Evolutionary conservation across 2,113 vertebrate species (phyloP).

Genomic region (Dicerorhinus sumatrensis): DNA sequence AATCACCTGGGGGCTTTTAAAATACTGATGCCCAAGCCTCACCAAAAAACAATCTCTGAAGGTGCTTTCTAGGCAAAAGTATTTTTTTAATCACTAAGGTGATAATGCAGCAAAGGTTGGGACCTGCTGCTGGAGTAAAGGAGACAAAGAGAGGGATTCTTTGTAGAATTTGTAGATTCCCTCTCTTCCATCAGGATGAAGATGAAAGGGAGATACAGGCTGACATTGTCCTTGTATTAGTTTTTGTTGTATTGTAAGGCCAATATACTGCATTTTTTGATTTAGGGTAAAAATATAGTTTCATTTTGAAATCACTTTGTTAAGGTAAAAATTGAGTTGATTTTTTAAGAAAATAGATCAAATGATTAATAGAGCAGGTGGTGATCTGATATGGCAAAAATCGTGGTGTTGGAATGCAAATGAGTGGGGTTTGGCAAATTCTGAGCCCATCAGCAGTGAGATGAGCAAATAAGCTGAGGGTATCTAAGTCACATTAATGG

Average conservation of each 20-base stretch:
- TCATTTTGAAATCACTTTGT: not conserved
- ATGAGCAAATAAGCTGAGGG: accelerated
- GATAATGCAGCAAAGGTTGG: not conserved
- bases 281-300: not conserved
- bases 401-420: too few species aligned
- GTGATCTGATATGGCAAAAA: not conserved
- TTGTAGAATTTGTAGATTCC: not conserved
- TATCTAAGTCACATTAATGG: not conserved
- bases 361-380: not conserved
- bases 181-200: not conserved
- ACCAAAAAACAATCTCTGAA: not conserved
- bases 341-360: not conserved
- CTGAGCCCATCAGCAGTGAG: not conserved
- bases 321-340: not conserved
- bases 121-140: not conserved
- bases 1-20: not conserved
- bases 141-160: not conserved
- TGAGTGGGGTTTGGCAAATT: not conserved
- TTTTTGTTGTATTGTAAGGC: not conserved
- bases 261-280: not conserved
- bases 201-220: not conserved
- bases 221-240: not conserved
- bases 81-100: not conserved
- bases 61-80: not conserved
- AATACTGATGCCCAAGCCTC: not conserved